These are phyloP conservation scores for Crotalus helleri DNA, from an alignment of 2,113 vertebrate genomes.

Conservation along the genomic window DNA sequence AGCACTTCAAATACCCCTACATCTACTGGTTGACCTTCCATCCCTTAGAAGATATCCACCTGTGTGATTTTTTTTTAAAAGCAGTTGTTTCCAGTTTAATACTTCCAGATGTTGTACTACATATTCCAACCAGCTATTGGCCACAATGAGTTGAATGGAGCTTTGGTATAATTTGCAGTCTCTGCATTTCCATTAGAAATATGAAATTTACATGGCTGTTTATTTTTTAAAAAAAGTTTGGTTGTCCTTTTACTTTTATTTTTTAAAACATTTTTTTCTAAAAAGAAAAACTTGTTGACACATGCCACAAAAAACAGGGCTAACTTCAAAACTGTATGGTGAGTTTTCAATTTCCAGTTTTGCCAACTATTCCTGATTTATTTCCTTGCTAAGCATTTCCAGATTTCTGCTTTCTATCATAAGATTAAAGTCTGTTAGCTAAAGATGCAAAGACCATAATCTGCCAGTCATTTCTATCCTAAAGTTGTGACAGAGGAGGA, in stretches of 20 bases:
- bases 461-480: neutral
- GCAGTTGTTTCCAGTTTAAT: neutral
- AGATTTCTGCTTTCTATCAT: neutral
- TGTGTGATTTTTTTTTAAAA: neutral
- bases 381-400: neutral
- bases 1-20: neutral
- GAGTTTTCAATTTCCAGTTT: neutral
- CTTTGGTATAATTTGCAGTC: neutral
- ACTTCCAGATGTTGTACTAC: neutral
- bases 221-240: neutral
- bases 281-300: neutral
- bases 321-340: neutral
- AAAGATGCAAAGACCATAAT: neutral
- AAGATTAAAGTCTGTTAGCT: neutral
- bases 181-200: neutral
- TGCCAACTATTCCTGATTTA: neutral
- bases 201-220: neutral
- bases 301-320: neutral
- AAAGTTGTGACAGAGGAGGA: neutral
- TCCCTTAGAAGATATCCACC: neutral
- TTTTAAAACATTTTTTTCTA: neutral
- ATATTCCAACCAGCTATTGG: neutral
- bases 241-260: neutral
- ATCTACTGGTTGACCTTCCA: neutral
- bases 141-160: neutral